These are phyloP conservation scores for Aulostomus chinensis DNA, from an alignment of 2,797 vertebrate genomes.

Conservation along the genomic window DNA sequence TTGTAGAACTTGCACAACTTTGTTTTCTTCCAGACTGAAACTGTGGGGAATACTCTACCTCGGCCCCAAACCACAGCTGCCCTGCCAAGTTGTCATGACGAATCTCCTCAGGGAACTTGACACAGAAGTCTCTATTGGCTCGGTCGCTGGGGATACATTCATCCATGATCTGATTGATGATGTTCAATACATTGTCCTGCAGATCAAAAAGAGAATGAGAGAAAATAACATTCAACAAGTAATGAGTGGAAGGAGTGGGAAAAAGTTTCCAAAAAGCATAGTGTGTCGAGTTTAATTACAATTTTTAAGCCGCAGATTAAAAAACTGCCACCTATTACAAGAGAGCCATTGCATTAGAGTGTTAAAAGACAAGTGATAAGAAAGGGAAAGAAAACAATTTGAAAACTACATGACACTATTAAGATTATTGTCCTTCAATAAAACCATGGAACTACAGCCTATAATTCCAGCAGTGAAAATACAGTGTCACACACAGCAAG, in stretches of 20 bases:
- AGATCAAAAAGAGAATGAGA: conserved; percentile 48
- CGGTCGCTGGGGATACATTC: conserved; percentile 94
- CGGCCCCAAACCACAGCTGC: conserved; percentile 98
- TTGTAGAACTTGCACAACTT: background rate
- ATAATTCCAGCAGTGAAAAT: conserved; percentile 61
- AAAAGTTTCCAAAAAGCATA: no score
- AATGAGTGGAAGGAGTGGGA: conserved; percentile 1
- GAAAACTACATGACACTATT: conserved; percentile 43
- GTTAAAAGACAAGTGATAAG: conserved; percentile 45
- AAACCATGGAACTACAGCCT: conserved; percentile 49
- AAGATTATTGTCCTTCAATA: conserved; percentile 36
- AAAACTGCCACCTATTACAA: conserved; percentile 9
- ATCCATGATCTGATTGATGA: conserved; percentile 98
- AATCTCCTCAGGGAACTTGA: conserved; percentile 98
- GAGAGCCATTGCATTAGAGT: conserved; percentile 2
- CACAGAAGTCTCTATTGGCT: conserved; percentile 94
- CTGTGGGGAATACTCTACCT: conserved; percentile 81
- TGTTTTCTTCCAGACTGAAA: conserved; percentile 38
- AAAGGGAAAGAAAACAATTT: conserved; percentile 47
- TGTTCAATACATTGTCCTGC: conserved; percentile 95
- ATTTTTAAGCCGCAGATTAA: no score
- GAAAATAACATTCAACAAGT: conserved; percentile 37
- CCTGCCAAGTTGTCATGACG: conserved; percentile 98
- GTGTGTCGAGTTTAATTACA: no score
- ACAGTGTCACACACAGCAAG: conserved; percentile 54